These are phyloP conservation scores for Scomber scombrus DNA, from an alignment of 2,113 vertebrate species.

Conservation along the genomic window DNA sequence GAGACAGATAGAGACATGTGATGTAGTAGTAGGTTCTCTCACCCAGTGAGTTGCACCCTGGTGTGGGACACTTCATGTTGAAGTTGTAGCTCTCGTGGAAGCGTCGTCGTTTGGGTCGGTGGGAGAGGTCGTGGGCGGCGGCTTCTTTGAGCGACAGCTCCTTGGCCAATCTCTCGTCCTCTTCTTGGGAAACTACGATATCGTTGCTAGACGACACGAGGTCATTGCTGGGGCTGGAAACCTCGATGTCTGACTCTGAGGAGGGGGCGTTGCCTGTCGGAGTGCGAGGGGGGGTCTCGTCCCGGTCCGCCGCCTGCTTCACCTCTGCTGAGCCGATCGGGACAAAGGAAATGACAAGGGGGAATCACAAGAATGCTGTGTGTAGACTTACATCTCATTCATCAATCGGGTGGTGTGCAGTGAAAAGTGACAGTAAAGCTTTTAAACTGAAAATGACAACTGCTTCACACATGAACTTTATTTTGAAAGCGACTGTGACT, in stretches of 20 bases:
- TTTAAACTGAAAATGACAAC: no score
- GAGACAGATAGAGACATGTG: neutral
- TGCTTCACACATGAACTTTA: no score
- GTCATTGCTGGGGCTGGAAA: conserved; percentile 90
- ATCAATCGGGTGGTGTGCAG: no score
- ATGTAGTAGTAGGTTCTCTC: conserved; percentile 22
- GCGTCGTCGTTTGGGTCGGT: conserved; percentile 95
- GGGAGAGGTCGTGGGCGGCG: conserved; percentile 94
- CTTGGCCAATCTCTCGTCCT: conserved; percentile 96
- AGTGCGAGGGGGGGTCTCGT: conserved; percentile 95
- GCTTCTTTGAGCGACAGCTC: conserved; percentile 97
- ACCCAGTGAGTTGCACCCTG: conserved; percentile 98
- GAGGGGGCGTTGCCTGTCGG: conserved; percentile 96
- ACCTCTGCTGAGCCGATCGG: conserved; percentile 38
- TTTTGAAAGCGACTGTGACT: no score
- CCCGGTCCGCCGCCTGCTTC: conserved; percentile 85
- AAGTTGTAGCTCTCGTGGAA: conserved; percentile 99
- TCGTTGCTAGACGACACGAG: conserved; percentile 88
- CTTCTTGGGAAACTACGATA: conserved; percentile 85
- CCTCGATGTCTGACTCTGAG: conserved; percentile 97
- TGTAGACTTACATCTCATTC: neutral
- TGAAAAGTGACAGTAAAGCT: no score
- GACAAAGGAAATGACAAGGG: conserved; percentile 2
- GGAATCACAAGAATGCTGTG: neutral
- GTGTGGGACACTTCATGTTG: conserved; percentile 99